Base-by-base conservation (phyloP, 2,888 invertebrate species). In the Eupithecia exiguata region DNA sequence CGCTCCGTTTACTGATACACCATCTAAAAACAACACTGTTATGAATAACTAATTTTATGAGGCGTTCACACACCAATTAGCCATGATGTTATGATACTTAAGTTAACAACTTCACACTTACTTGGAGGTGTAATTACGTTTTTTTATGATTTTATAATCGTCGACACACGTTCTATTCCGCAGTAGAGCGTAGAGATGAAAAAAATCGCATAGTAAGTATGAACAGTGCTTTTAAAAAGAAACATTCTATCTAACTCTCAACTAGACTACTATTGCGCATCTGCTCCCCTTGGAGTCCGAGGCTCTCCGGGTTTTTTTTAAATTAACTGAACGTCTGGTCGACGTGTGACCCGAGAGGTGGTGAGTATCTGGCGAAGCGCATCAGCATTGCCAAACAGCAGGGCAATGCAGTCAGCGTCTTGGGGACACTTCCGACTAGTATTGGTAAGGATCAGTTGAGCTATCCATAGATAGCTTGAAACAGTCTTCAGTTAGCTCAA, bases 1-100 rank as follows among this genome's bases (percentile, higher is more conserved):
- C 82, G 80, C 81, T 81, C 81, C 82, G 82, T 77, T 80, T 79
- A 83, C 84, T 81, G 93, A 94, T 94, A 93, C 84, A 84, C 88
- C 87, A 93, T 93, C 94, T 92, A 92, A 90, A 91, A 90, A 92
- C 90, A 92, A 91, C 92, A 89, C 83, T 86, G 85, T 89, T 91
- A 92, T 92, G 92, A 92, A 93, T 93, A 89, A 91, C 88, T 90
- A 91, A 92, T 91, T 93, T 91, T 90, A 90, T 83, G 87, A 89
- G 71, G 73, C 83, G 82, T 89, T 90, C 87, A 88, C 87, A 84
- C 84, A 80, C 86, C 91, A 89, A 91, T 91, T 91, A 90, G 88
- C 86, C 89, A 87, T 89, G 88, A 88, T 86, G 89, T 91, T 91
- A 91, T 89, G 89, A 89, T 88, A 86, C 86, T 86, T 83, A 83